Evolutionary conservation across 1,140 invertebrate genomes (phyloP).

Genomic region (Drosophila leontia): DNA sequence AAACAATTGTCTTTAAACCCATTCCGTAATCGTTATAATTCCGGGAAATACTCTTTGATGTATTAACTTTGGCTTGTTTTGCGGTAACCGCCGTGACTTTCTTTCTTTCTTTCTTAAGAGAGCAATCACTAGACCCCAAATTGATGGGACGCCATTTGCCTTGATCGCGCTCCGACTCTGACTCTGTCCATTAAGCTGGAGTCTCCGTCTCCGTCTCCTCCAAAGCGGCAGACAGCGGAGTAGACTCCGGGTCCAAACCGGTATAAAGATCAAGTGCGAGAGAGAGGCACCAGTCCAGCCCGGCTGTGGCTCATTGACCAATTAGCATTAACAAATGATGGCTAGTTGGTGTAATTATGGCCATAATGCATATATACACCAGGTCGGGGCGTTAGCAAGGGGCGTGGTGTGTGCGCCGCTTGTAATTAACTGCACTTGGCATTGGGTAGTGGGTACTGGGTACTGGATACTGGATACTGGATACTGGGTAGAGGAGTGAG

Average conservation of each 20-base stretch:
- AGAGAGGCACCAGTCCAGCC: neutral
- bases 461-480: neutral
- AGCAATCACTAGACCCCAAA: conserved; percentile 41
- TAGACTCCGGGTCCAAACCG: conserved; percentile 6
- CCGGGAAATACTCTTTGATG: conserved; percentile 13
- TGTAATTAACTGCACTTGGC: conserved; percentile 50
- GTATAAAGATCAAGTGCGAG: conserved; percentile 5
- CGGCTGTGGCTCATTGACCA: conserved; percentile 69
- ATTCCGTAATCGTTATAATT: conserved; percentile 20
- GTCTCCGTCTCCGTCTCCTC: neutral
- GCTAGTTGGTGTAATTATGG: conserved; percentile 82
- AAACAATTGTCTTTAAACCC: conserved; percentile 3
- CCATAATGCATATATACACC: conserved; percentile 76
- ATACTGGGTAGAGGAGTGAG: neutral
- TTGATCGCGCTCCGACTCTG: conserved; percentile 15
- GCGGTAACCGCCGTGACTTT: conserved; percentile 14
- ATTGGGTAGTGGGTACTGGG: neutral
- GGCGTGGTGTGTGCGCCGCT: conserved; percentile 62
- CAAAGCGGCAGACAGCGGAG: neutral
- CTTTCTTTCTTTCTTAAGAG: conserved; percentile 18
- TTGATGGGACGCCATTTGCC: conserved; percentile 50
- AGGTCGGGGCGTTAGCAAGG: conserved; percentile 43
- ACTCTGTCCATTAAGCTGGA: conserved; percentile 32
- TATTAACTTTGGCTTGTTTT: conserved; percentile 33
- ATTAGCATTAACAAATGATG: conserved; percentile 83